Conservation (phyloP, 2,888 invertebrate genomes). For the Caenorhabditis drosophilae region DNA sequence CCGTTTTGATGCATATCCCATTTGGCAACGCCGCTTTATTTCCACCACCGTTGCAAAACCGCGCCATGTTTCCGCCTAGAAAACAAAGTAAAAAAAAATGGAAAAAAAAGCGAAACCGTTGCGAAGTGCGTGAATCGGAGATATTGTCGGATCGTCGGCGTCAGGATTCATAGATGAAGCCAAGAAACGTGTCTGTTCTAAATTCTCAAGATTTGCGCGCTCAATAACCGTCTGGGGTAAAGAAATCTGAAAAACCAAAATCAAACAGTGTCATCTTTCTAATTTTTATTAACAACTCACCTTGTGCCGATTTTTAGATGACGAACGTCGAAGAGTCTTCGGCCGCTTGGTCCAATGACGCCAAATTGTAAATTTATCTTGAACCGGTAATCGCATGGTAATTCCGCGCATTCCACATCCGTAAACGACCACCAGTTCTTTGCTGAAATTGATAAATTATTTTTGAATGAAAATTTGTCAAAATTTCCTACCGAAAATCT, state of each 20-base stretch:
- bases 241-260: constrained; percentile 11
- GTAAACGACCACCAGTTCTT: constrained; percentile 59
- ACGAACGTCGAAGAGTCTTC: constrained; percentile 33
- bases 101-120: constrained; percentile 29
- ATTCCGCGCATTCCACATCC: constrained; percentile 60
- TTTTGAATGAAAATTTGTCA: not conserved
- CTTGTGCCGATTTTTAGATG: constrained; percentile 19
- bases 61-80: too few relatives aligned
- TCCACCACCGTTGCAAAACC: too few relatives aligned
- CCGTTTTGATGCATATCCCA: constrained; percentile 8
- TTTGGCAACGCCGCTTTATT: too few relatives aligned
- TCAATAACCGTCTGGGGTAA: constrained; percentile 29
- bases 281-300: too few relatives aligned
- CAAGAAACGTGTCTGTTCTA: constrained; percentile 43
- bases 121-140: constrained; percentile 35
- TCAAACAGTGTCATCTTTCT: not conserved
- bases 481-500: constrained; percentile 73
- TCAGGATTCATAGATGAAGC: constrained; percentile 33
- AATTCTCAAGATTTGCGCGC: constrained; percentile 20
- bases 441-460: constrained; percentile 45
- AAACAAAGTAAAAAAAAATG: too few relatives aligned
- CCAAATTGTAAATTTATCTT: constrained; percentile 56
- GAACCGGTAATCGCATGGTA: constrained; percentile 49
- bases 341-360: constrained; percentile 43
- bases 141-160: constrained; percentile 24